These are phyloP conservation scores for Pelobates fuscus DNA, from an alignment of 2,113 vertebrate genomes.

Conservation along the genomic window DNA sequence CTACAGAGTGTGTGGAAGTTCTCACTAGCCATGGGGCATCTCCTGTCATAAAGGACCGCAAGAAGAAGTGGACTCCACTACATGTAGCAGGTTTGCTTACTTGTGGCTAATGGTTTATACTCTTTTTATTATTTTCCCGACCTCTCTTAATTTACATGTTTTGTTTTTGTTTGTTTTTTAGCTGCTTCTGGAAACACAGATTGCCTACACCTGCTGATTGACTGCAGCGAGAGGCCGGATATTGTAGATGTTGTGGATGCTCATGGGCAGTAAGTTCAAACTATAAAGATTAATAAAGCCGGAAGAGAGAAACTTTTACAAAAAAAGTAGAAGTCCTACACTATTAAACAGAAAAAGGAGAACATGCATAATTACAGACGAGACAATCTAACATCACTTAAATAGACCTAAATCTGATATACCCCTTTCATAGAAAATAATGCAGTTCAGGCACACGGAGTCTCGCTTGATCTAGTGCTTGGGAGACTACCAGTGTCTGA, in stretches of 20 bases:
- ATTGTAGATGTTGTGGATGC: conserved; percentile 84
- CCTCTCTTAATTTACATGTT: not conserved
- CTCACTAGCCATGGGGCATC: conserved; percentile 88
- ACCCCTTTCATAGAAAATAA: too few species aligned
- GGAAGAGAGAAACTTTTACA: too few species aligned
- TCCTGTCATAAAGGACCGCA: conserved; percentile 81
- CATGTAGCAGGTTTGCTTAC: conserved; percentile 80
- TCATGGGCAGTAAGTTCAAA: conserved; percentile 84
- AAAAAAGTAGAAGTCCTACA: too few species aligned
- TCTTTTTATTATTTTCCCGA: not conserved
- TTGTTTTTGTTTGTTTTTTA: conserved; percentile 51
- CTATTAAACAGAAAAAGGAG: too few species aligned
- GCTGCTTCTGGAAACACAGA: conserved; percentile 89
- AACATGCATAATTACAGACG: too few species aligned
- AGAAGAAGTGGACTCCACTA: conserved; percentile 83
- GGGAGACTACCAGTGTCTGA: too few species aligned
- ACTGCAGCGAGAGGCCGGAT: conserved; percentile 80
- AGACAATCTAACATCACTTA: too few species aligned
- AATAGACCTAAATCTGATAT: too few species aligned
- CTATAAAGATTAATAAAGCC: not conserved
- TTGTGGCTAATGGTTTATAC: too few species aligned
- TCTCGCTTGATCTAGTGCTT: too few species aligned
- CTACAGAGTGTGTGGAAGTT: conserved; percentile 83
- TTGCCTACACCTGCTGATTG: conserved; percentile 89
- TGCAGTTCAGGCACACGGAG: too few species aligned